Base-by-base conservation (phyloP, 2,113 vertebrate species). In the Thinocorus orbignyianus region DNA sequence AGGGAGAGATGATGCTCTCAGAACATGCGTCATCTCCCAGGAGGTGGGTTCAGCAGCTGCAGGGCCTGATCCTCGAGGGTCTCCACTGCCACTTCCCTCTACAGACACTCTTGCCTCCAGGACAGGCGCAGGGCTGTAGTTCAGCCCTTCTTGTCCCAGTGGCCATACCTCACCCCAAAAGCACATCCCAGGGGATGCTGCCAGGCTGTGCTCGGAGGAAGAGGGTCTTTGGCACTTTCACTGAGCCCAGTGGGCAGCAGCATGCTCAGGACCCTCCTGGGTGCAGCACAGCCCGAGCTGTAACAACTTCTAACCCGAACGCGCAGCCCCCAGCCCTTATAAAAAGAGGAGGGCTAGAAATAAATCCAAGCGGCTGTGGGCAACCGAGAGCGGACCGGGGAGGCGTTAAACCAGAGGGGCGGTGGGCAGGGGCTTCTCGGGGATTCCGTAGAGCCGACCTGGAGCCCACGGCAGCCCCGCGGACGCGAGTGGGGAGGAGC, bases 291-390 rank as follows among this genome's bases (percentile, higher is more conserved):
- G 31, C 20, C 42, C 30, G 4, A 31, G 6, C 33, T 20, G 13
- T 16, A 52, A 69, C 37, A 44, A 42, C 44, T 4, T 41, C 17
- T 46, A 46, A 46, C 18, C 18, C 19, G 17, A 46, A n/a, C n/a
- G n/a, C n/a, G n/a, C n/a, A n/a, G n/a, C 8, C 5, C 10, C 9
- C 19, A 54, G 5, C 7, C 5, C 10, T 15, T 13, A 4, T 14
- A 35, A 41, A 51, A 61, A 44, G 39, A 0, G 7, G 7, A 25
- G 46, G 18, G 11, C 6, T n/a, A 51, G 22, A 73, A 68, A 84
- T 20, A 65, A 86, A 69, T 22, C 15, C 33, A 11, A 52, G 33
- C 44, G 46, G 35, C 71, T 24, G 1, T 0, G 31, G 42, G n/a
- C 19, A 70, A 49, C 19, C 16, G n/a, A 28, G 20, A 65, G 24